Conservation (phyloP, 2,113 vertebrate genomes). For the Rhynchomys soricoides region DNA sequence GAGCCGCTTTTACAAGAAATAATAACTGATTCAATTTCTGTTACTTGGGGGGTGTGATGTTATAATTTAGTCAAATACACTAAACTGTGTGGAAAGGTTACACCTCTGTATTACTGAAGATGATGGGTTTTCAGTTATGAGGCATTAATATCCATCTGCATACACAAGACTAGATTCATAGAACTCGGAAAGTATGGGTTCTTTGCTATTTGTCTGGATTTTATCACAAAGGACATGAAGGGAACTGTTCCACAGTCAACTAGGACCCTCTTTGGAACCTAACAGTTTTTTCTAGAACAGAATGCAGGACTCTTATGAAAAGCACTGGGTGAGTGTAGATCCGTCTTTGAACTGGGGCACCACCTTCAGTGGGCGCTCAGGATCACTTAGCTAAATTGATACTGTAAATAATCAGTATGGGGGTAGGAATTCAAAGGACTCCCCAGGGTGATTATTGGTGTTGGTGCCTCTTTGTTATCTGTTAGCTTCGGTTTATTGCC, state of each 20-base stretch:
- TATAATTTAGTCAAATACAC: constrained; percentile 4
- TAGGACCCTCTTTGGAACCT: not conserved
- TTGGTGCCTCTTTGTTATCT: not conserved
- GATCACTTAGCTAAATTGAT: not conserved
- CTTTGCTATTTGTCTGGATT: constrained; percentile 26
- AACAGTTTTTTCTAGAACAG: constrained; percentile 5
- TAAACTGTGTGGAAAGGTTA: not conserved
- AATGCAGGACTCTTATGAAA: constrained; percentile 39
- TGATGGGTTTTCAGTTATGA: not conserved
- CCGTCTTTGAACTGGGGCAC: not conserved
- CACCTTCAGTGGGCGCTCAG: not conserved
- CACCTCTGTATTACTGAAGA: not conserved
- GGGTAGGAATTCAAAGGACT: constrained; percentile 16
- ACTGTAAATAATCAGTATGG: constrained; percentile 2
- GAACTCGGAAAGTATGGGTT: not conserved
- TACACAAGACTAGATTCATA: not conserved
- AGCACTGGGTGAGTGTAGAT: not conserved
- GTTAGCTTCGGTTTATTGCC: not conserved
- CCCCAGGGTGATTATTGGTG: not conserved
- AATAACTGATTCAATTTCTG: not conserved
- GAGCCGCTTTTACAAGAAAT: not conserved
- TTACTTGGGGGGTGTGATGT: not conserved
- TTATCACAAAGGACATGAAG: not conserved
- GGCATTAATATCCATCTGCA: not conserved
- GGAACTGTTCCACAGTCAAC: not conserved